These are phyloP conservation scores for Phylloscopus whistleri DNA, from an alignment of 2,113 vertebrate species.

Conservation along the genomic window DNA sequence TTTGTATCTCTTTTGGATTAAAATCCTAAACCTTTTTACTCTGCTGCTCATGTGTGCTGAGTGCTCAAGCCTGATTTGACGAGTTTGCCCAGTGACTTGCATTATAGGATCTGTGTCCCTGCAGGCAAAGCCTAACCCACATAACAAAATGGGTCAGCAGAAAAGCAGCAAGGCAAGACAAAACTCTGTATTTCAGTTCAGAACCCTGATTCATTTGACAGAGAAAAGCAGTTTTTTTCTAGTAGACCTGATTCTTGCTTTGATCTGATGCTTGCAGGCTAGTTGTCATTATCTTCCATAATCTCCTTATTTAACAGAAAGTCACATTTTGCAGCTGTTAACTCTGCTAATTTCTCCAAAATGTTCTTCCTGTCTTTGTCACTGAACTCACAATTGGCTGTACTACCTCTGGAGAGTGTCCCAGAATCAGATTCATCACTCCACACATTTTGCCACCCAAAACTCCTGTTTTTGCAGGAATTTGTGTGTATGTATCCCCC, in stretches of 20 bases:
- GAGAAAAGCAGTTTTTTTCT: neutral
- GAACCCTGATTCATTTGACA: neutral
- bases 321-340: neutral
- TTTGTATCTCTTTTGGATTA: neutral
- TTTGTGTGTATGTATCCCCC: neutral
- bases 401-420: neutral
- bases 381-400: neutral
- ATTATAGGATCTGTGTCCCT: constrained; percentile 1
- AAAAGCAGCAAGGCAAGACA: neutral
- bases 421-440: neutral
- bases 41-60: neutral
- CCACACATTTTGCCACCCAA: neutral
- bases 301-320: neutral
- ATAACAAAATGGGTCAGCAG: constrained; percentile 56
- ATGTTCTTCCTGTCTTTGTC: neutral
- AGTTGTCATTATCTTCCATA: neutral
- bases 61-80: neutral
- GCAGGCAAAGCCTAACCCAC: constrained; percentile 54
- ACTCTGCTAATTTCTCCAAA: neutral
- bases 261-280: neutral
- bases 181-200: neutral
- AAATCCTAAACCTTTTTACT: neutral
- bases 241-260: neutral
- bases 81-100: constrained; percentile 26
- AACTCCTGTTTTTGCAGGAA: neutral